phyloP scores from a whole-genome alignment of 2,888 invertebrate species.

The Oligia strigilis region DNA sequence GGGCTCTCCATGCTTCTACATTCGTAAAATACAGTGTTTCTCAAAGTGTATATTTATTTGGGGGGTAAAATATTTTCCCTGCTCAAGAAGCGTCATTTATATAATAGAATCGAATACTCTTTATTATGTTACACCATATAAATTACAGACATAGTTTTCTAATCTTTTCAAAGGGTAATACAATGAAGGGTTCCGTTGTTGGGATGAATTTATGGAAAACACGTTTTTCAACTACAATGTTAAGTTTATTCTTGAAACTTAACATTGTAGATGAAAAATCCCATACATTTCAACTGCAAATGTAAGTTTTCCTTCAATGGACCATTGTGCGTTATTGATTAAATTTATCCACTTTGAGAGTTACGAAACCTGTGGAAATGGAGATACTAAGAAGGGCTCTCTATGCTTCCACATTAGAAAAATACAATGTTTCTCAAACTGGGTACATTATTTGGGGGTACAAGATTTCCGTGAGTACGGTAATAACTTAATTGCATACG shows the following conservation, averaged over 20 bases:
- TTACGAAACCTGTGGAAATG: constrained; percentile 56
- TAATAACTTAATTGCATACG: background rate
- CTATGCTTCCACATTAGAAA: constrained; percentile 33
- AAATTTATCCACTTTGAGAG: constrained; percentile 54
- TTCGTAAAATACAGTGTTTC: constrained; percentile 33
- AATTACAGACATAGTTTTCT: no score
- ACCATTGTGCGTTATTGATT: no score
- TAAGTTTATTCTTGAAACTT: background rate
- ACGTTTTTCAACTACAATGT: no score
- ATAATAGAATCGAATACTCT: no score
- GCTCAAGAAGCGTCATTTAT: no score
- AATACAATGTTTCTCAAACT: constrained; percentile 35
- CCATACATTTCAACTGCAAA: background rate
- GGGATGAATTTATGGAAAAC: background rate
- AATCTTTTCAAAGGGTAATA: no score
- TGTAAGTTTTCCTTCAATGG: background rate
- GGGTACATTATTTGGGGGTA: background rate
- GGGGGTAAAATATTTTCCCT: background rate
- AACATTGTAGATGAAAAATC: background rate
- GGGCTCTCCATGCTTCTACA: constrained; percentile 35
- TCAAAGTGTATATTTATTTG: background rate
- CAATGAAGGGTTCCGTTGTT: background rate
- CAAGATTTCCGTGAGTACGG: background rate
- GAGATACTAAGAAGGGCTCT: constrained; percentile 51
- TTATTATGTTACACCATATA: no score